A percentile compares a stretch with the other conserved stretches of the same genome.
These are phyloP conservation scores for Taphrorychus bicolor DNA, from an alignment of 2,888 invertebrate species.

Conservation along the genomic window DNA sequence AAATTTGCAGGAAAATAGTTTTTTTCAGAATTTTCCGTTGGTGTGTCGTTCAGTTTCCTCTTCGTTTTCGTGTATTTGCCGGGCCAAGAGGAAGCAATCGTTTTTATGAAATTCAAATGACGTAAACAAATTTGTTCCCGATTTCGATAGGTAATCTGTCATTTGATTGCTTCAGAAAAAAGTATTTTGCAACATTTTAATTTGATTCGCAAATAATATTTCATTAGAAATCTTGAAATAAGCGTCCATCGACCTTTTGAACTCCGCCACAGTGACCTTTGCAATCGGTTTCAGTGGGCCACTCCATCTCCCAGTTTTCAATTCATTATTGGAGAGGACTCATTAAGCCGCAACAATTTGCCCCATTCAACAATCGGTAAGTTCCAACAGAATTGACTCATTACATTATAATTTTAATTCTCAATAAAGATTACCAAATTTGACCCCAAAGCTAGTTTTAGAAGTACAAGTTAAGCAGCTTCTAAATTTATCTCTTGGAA, in stretches of 20 bases:
- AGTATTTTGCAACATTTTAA: neutral
- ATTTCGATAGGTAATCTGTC: neutral
- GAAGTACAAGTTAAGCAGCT: neutral
- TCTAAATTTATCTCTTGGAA: slow-evolving; percentile 55
- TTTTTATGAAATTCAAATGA: neutral
- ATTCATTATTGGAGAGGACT: neutral
- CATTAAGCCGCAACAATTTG: neutral
- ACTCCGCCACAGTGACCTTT: neutral
- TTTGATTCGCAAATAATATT: neutral
- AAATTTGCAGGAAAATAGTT: neutral
- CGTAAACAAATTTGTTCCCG: slow-evolving; percentile 2
- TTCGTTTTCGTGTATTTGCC: neutral
- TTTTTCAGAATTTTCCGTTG: neutral
- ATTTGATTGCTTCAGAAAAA: neutral
- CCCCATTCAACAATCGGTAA: neutral
- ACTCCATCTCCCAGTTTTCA: neutral
- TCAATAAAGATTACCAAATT: too few species aligned
- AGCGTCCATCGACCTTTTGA: neutral
- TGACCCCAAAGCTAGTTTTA: neutral
- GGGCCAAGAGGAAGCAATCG: neutral
- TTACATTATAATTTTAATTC: too few species aligned
- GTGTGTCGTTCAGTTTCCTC: neutral
- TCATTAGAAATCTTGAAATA: neutral
- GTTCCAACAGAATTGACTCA: neutral
- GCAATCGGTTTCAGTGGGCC: too few species aligned